Conservation (phyloP, 2,113 vertebrate species). For the Bolborhynchus lineola region DNA sequence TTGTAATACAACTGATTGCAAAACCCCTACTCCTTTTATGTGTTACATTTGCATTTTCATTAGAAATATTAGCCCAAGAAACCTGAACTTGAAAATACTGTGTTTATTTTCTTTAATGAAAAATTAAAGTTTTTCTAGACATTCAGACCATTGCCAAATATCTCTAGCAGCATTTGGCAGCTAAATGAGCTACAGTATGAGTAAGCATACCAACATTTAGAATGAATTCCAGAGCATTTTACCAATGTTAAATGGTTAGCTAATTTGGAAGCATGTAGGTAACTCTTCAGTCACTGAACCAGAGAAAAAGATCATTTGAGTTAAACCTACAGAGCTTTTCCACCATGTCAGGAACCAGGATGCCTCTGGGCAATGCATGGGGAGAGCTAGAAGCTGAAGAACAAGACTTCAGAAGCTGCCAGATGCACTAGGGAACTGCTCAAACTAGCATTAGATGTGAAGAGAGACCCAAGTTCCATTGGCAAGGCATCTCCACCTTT, state of each 20-base stretch:
- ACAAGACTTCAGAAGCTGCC: not conserved
- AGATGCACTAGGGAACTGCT: not conserved
- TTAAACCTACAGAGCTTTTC: not conserved
- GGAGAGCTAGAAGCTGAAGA: not conserved
- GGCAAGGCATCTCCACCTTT: not conserved
- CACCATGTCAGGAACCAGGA: not conserved
- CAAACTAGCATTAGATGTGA: not conserved
- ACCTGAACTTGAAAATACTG: not conserved
- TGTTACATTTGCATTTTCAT: not conserved
- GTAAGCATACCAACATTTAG: not conserved
- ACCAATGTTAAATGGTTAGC: not conserved
- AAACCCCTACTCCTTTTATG: not conserved
- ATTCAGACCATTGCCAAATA: not conserved
- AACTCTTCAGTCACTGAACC: not conserved
- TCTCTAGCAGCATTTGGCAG: slow-evolving; percentile 9
- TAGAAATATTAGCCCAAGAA: not conserved
- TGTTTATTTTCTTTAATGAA: not conserved
- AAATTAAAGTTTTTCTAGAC: not conserved
- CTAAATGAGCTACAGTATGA: not conserved
- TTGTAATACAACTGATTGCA: not conserved
- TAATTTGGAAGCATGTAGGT: not conserved
- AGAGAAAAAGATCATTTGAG: not conserved
- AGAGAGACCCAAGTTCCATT: not conserved
- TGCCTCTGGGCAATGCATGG: no score
- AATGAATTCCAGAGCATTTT: not conserved